phyloP scores from a whole-genome alignment of 2,797 vertebrate species.

The Phoxinus dragarum region DNA sequence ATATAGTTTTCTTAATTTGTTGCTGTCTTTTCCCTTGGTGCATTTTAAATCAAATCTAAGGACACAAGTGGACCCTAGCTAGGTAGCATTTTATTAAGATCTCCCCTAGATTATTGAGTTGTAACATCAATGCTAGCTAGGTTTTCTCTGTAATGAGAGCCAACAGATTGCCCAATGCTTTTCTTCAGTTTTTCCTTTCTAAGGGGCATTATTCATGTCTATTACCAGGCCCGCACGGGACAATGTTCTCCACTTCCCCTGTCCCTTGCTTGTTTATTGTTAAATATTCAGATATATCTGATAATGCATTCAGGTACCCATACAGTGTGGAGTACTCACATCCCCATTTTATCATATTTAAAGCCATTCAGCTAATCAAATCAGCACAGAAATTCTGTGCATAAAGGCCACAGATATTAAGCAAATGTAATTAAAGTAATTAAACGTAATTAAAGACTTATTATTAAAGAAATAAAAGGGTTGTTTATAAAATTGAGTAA shows the following conservation, averaged over 20 bases:
- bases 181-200: slow-evolving; percentile 5
- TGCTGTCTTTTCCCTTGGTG: not conserved
- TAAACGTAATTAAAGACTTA: not conserved
- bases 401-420: not conserved
- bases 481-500: not conserved
- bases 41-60: not conserved
- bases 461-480: not conserved
- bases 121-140: slow-evolving; percentile 9
- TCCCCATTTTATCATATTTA: not conserved
- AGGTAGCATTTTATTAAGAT: slow-evolving; percentile 10
- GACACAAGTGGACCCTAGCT: not conserved
- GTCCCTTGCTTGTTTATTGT: slow-evolving; percentile 1
- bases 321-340: not conserved
- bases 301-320: slow-evolving; percentile 3
- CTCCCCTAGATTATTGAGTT: not conserved
- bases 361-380: slow-evolving; percentile 6
- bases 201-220: not conserved
- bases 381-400: not conserved
- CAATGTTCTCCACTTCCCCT: not conserved
- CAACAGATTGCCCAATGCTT: not conserved
- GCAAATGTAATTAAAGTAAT: not conserved
- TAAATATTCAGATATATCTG: not conserved
- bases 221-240: not conserved
- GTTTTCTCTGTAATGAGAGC: slow-evolving; percentile 19
- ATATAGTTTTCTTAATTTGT: not conserved